Evolutionary conservation across 2,797 vertebrate genomes (phyloP), one percentile per base, ranked within the genome.

Genomic region (Cryptoblepharus egeriae): DNA sequence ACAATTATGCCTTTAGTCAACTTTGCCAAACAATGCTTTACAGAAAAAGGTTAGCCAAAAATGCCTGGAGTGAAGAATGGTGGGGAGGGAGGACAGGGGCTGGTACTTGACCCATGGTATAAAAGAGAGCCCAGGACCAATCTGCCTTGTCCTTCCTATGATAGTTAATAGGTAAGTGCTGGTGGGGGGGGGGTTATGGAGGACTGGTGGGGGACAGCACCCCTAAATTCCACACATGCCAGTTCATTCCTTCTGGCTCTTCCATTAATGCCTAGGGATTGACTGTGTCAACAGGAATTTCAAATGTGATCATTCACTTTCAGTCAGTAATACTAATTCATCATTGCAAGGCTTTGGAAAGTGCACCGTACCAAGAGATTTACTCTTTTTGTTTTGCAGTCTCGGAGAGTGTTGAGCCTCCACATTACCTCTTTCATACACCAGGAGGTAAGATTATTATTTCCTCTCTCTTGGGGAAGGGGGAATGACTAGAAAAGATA

Each of bases 11-110:
- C 67, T 90, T 91, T 91, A 90, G 78, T 82, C 90, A 87, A 87
- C 91, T 92, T 91, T 95, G 95, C 95, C 95, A 96, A 89, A 93
- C 93, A 91, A 91, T 93, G 92, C 94, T 95, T 94, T 88, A 93
- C 92, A 94, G 93, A 92, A 88, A 91, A 92, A 67, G 92, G 87
- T 92, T 92, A 92, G 91, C 92, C 92, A 89, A 93, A 93, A 93
- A 95, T 95, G 87, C 93, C 95, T 95, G 94, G 94, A 93, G 94
- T 93, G 94, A 94, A 96, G 95, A 95, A 95, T 95, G 95, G 93
- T 93, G 93, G 93, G 95, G 94, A 94, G 94, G 94, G 93, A 85
- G 91, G 95, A 93, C 92, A 94, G 95, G 93, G 92, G 90, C 94
- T 26, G 87, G 85, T 89, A 93, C 85, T 77, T 12, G 74, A 22